A percentile compares a stretch with the other conserved stretches of the same genome.
Conservation (phyloP, 2,797 vertebrate species). For the Gambusia yucatana region DNA sequence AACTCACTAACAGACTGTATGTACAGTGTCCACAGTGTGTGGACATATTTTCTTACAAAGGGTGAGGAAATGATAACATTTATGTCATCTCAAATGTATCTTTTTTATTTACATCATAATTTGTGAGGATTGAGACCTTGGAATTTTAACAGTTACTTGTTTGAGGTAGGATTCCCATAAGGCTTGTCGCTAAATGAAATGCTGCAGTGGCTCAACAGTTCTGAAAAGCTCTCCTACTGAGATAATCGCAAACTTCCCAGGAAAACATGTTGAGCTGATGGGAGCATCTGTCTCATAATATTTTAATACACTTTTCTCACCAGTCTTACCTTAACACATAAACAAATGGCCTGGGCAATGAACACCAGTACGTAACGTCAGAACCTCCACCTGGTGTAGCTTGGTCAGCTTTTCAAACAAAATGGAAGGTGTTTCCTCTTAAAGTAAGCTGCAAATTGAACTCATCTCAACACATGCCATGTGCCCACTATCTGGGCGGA, state of each 20-base stretch:
- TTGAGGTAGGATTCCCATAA: neutral
- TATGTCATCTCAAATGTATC: neutral
- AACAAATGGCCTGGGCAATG: neutral
- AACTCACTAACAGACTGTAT: constrained; percentile 12
- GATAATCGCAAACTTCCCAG: neutral
- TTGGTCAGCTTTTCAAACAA: neutral
- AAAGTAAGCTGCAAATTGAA: too few relatives aligned
- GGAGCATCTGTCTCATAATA: neutral
- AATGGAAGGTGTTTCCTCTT: neutral
- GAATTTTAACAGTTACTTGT: neutral
- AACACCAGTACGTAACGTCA: neutral
- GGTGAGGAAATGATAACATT: neutral
- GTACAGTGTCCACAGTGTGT: neutral
- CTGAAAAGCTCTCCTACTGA: neutral
- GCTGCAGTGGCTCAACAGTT: neutral
- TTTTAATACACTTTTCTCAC: neutral
- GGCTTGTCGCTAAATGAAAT: neutral
- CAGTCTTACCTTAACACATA: neutral
- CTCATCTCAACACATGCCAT: neutral
- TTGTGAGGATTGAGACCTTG: neutral
- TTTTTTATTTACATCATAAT: neutral
- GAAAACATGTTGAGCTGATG: neutral
- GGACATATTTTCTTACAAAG: neutral
- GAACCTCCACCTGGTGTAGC: neutral
- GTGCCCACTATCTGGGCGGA: neutral